Percentiles rank a stretch among this genome's conserved stretches.
Evolutionary conservation across 2,888 invertebrate genomes (phyloP).

Genomic region (Diploptera punctata): DNA sequence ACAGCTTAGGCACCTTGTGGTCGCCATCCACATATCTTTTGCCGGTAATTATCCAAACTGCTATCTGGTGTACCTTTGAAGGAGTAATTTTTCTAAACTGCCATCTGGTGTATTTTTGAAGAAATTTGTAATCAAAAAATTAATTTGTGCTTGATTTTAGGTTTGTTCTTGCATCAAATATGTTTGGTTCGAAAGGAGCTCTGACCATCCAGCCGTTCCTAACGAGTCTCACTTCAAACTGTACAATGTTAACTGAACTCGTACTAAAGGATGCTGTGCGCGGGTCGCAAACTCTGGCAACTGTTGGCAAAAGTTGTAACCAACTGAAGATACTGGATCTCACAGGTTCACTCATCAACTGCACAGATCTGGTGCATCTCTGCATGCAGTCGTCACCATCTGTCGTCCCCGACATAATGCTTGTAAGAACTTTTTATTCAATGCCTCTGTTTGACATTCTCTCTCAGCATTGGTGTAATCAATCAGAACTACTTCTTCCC

Average conservation of each 20-base stretch:
- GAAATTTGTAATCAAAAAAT: too few species aligned
- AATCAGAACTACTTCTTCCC: too few species aligned
- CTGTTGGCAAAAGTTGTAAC: constrained; percentile 34
- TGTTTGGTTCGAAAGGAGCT: not conserved
- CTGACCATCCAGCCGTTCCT: constrained; percentile 15
- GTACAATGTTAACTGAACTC: constrained; percentile 34
- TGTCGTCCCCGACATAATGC: not conserved
- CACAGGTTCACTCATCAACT: constrained; percentile 32
- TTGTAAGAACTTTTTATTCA: constrained; percentile 6
- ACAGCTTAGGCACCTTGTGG: too few species aligned
- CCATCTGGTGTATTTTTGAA: too few species aligned
- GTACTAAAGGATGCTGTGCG: constrained; percentile 32
- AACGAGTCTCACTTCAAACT: constrained; percentile 24
- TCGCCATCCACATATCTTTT: too few species aligned
- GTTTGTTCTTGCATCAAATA: constrained; percentile 25
- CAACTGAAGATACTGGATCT: constrained; percentile 32
- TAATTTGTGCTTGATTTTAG: too few species aligned
- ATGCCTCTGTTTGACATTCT: too few species aligned
- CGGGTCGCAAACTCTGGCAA: constrained; percentile 21
- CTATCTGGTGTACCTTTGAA: too few species aligned
- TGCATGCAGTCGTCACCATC: constrained; percentile 12
- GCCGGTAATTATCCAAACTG: too few species aligned
- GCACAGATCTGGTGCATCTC: constrained; percentile 25
- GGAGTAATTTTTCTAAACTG: too few species aligned
- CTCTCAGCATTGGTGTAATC: too few species aligned